Evolutionary conservation across 1,140 invertebrate genomes (phyloP), one percentile per base, ranked within the genome.

Genomic region (Brachionus sp.): DNA sequence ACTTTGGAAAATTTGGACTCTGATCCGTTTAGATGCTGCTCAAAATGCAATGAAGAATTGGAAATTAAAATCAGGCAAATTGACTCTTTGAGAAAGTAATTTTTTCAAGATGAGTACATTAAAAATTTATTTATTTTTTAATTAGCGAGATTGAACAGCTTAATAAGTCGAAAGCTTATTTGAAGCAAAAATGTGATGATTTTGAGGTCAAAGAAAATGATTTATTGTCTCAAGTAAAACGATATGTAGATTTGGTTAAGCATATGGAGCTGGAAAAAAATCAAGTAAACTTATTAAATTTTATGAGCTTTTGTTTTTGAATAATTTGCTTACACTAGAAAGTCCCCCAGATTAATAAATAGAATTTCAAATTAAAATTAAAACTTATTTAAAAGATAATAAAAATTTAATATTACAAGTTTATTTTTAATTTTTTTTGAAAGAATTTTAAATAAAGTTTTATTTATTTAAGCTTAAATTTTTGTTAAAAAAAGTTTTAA

Each of bases 261-360:
- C 77, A 80, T 35, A 33, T 80, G 13, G 77, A 80, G 19, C 12
- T 66, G n/a, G 77, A 80, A 80, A 57, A 66, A 12, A 66, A 78
- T 39, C 44, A 78, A 9, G 73, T 77, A 77, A 4, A 29, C 39
- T 5, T 29, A n/a, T 0, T 23, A 77, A 29, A 13, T n/a, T n/a
- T n/a, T n/a, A n/a, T n/a, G n/a, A n/a, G n/a, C n/a, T n/a, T n/a
- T n/a, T n/a, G n/a, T n/a, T n/a, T n/a, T n/a, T n/a, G n/a, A n/a
- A n/a, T n/a, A n/a, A n/a, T n/a, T n/a, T n/a, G n/a, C n/a, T n/a
- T n/a, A n/a, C n/a, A n/a, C n/a, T n/a, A n/a, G n/a, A n/a, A n/a
- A n/a, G n/a, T n/a, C n/a, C n/a, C n/a, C n/a, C n/a, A n/a, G n/a
- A n/a, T n/a, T n/a, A n/a, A n/a, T n/a, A n/a, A n/a, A n/a, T n/a